phyloP scores from a whole-genome alignment of 1,140 invertebrate genomes.

The Philotrypesis tridentata region DNA sequence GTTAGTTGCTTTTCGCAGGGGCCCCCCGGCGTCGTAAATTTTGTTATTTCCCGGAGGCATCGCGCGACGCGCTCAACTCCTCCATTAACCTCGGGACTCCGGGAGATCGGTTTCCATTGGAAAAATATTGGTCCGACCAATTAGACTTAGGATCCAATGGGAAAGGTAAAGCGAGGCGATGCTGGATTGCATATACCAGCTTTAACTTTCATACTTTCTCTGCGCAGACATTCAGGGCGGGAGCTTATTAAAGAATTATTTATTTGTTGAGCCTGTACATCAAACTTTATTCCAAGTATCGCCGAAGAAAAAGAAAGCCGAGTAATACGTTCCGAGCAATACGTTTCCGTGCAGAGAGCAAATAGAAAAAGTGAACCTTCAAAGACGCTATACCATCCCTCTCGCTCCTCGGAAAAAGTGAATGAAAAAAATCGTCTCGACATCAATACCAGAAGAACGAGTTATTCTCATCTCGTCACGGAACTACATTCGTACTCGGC shows the following conservation, averaged over 20 bases:
- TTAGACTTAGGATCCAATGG: conserved; percentile 53
- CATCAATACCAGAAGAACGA: not conserved
- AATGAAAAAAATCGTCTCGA: not conserved
- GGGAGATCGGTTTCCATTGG: conserved; percentile 61
- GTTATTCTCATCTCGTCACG: not conserved
- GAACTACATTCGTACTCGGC: not conserved
- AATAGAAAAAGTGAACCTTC: not conserved
- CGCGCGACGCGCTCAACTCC: not conserved
- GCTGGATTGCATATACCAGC: too few species aligned
- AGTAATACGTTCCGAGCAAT: not conserved
- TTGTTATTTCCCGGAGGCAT: conserved; percentile 54
- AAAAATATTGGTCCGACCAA: conserved; percentile 67
- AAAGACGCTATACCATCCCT: not conserved
- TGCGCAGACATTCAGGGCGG: too few species aligned
- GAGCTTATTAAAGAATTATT: too few species aligned
- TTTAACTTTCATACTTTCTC: too few species aligned
- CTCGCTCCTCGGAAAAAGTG: not conserved
- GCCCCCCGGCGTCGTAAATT: conserved; percentile 52
- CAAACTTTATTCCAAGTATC: too few species aligned
- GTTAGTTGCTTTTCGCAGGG: not conserved
- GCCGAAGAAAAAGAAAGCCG: not conserved
- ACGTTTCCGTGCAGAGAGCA: not conserved
- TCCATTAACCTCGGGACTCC: conserved; percentile 50
- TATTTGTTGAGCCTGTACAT: too few species aligned
- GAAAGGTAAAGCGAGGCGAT: too few species aligned